Percentiles rank a stretch among this genome's conserved stretches.
Evolutionary conservation across 1,140 invertebrate genomes (phyloP).

Genomic region (Drosophila dunni): DNA sequence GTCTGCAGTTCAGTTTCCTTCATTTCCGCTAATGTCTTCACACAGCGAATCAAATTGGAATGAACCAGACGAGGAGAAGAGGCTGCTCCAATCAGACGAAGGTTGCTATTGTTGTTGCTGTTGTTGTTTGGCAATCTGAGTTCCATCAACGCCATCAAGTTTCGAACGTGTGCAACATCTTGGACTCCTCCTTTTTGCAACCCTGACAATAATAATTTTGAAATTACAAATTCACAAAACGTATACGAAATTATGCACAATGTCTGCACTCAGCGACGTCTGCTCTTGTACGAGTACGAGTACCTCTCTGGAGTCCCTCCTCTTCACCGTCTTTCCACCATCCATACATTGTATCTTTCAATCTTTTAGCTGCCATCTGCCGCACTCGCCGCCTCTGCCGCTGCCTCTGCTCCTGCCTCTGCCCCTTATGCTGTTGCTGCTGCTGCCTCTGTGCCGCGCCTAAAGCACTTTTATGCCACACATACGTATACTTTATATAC

Average conservation of each 20-base stretch:
- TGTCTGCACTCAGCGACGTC: constrained; percentile 66
- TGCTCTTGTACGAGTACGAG: neutral
- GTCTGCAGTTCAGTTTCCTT: constrained; percentile 35
- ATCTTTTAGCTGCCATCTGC: constrained; percentile 75
- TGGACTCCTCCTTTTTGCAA: constrained; percentile 34
- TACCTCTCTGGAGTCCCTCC: constrained; percentile 18
- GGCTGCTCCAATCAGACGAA: constrained; percentile 74
- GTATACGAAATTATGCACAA: constrained; percentile 81
- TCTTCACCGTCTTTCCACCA: constrained; percentile 20
- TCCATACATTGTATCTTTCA: constrained; percentile 47
- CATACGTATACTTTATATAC: constrained; percentile 36
- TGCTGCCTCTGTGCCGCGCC: constrained; percentile 63
- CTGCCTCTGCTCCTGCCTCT: constrained; percentile 14
- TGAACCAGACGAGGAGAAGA: constrained; percentile 54
- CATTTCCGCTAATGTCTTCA: constrained; percentile 57
- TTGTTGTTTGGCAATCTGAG: constrained; percentile 20
- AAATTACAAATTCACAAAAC: constrained; percentile 83
- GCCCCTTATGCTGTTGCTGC: neutral
- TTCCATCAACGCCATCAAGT: constrained; percentile 38
- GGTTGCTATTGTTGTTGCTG: constrained; percentile 38
- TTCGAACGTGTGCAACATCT: constrained; percentile 26
- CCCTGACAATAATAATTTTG: constrained; percentile 72
- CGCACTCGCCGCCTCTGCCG: constrained; percentile 50
- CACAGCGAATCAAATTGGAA: constrained; percentile 72
- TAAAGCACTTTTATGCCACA: constrained; percentile 66